Base-by-base conservation (phyloP, 1,140 invertebrate species). In the Eumaeus atala region DNA sequence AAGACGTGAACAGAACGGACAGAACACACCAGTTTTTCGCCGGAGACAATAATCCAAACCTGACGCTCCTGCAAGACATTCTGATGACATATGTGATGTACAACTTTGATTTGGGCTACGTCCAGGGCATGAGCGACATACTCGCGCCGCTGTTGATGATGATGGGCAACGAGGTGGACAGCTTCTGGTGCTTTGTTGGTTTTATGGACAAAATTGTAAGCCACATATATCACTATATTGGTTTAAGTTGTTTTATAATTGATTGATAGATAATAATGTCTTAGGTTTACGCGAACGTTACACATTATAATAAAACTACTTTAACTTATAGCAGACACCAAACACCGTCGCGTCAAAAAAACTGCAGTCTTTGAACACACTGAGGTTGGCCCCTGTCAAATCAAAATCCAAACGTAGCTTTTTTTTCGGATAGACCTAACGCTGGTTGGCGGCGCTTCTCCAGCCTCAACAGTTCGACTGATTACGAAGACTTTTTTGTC, bases 21-120 rank as follows among this genome's bases (percentile, higher is more conserved):
- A 90, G 98, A 71, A 95, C 93, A 5, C 92, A 97, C 72, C 91
- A 93, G 9, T 99, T 95, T 80, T 99, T 94, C 84, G 91, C 93
- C 21, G 97, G 96, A 1, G 96, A 98, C 60, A 91, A 96, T 67
- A 98, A 98, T 88, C 90, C 92, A 9, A 97, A 99, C 87, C 87
- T 99, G 33, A 87, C 91, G 54, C 90, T 94, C 14, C 84, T 99
- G 0, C 92, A 94, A 67, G 95, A 98, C 73, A 96, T 99, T 72
- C 89, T 99, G 1, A 98, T 99, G 95, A 99, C 98, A 0, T 99
- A 99, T 82, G 94, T 97, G n/a, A 99, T 99, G 97, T 99, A 98
- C 78, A 98, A 99, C 88, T 99, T 99, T 88, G 98, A 99, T 89
- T 88, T 99, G 58, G 97, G 97, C 68, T 96, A 97, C 71, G 95